Conservation (phyloP, 1,140 invertebrate species). For the Caerostris darwini region DNA sequence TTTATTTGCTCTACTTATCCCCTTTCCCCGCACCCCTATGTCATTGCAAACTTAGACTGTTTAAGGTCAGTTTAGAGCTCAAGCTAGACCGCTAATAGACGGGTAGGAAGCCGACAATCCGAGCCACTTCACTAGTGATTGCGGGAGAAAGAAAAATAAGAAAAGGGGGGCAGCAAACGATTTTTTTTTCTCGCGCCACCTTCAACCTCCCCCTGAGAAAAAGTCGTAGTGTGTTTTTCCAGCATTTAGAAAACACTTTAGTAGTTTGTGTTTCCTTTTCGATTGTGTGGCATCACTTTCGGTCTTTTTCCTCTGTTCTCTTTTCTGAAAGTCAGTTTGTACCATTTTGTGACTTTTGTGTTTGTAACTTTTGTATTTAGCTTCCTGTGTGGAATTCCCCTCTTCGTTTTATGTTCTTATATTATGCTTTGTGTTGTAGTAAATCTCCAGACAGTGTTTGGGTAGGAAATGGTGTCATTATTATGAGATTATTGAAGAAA, state of each 20-base stretch:
- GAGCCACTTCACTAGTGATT: slow-evolving; percentile 69
- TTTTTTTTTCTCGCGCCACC: not conserved
- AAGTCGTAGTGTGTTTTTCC: slow-evolving; percentile 44
- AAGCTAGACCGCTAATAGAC: slow-evolving; percentile 65
- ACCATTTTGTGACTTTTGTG: slow-evolving; percentile 66
- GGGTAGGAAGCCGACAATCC: not conserved
- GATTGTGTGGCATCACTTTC: slow-evolving; percentile 62
- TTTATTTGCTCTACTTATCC: slow-evolving; percentile 31
- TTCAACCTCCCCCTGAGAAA: slow-evolving; percentile 30
- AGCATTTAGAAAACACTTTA: slow-evolving; percentile 68
- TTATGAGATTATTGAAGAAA: not conserved
- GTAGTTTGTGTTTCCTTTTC: slow-evolving; percentile 35
- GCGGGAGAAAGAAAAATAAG: slow-evolving; percentile 1
- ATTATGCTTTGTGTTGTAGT: not conserved
- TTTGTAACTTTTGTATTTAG: not conserved
- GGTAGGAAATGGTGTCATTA: not conserved
- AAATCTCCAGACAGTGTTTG: not conserved
- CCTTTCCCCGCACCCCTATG: slow-evolving; percentile 10
- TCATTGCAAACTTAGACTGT: slow-evolving; percentile 45
- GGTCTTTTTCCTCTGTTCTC: not conserved
- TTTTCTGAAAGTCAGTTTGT: slow-evolving; percentile 42
- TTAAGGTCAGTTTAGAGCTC: slow-evolving; percentile 69
- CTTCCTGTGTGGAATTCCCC: slow-evolving; percentile 42
- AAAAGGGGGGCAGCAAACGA: not conserved
- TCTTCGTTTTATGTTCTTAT: not conserved